Percentiles rank a stretch among this genome's conserved stretches.
phyloP scores from a whole-genome alignment of 2,797 vertebrate genomes.

The Enteromius treurensis region DNA sequence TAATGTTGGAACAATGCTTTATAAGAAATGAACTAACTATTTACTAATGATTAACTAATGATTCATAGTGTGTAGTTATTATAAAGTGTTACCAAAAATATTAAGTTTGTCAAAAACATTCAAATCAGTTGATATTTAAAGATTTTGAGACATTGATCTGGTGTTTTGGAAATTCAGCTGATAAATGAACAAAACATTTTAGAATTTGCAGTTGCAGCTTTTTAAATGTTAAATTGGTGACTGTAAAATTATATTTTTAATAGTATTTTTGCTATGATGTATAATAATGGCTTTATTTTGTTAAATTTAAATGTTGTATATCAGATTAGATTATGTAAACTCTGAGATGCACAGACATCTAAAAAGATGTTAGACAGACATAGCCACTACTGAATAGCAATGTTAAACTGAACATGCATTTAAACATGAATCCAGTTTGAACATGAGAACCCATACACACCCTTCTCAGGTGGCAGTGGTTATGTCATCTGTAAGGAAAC shows the following conservation, averaged over 20 bases:
- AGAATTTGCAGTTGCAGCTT: neutral
- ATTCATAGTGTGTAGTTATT: too few relatives aligned
- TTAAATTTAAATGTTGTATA: neutral
- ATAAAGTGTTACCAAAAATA: too few relatives aligned
- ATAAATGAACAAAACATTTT: neutral
- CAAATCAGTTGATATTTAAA: neutral
- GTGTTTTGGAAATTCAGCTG: neutral
- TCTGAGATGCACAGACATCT: neutral
- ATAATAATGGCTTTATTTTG: neutral
- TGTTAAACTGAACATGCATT: conserved; percentile 15
- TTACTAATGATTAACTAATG: too few relatives aligned
- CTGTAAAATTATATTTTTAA: neutral
- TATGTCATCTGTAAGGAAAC: conserved; percentile 35
- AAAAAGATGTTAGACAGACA: neutral
- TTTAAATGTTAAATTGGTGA: neutral
- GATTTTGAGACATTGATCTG: neutral
- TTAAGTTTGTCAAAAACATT: neutral
- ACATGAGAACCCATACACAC: conserved; percentile 34
- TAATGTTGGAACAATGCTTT: too few relatives aligned
- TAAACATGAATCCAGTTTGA: conserved; percentile 29
- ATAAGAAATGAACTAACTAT: too few relatives aligned
- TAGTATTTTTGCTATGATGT: neutral
- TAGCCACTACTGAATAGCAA: neutral
- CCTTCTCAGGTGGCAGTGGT: conserved; percentile 28
- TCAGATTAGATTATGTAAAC: neutral